Evolutionary conservation across 1,140 invertebrate genomes (phyloP), one percentile per base, ranked within the genome.

Genomic region (Drosophila elegans): DNA sequence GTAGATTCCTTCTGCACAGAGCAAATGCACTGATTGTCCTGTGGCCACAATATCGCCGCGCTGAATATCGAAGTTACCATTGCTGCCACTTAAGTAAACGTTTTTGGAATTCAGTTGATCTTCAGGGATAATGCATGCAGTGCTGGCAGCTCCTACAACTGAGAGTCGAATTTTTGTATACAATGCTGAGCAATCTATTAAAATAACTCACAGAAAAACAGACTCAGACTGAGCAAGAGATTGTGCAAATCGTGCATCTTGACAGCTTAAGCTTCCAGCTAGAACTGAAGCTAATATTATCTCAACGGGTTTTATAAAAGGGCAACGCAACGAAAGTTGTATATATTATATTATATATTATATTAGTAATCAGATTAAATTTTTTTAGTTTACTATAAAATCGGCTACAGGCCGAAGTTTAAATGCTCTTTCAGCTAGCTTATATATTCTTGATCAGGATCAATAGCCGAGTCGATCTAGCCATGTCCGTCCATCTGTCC

Each of bases 1-100:
- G 11, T n/a, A 6, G n/a, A n/a, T 0, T 6, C 25, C 13, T 5
- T 1, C 25, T 1, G 4, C 25, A 12, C 59, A 62, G 2, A 62
- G 25, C 13, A 62, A 21, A n/a, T 62, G n/a, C 4, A 62, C 16
- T 7, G 4, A 10, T 3, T 1, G 4, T 2, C 4, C 6, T 12
- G 7, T 16, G 11, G 25, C 3, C 13, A 62, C 59, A 32, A 5
- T 57, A 9, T 62, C 36, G 38, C 59, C 41, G 9, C 5, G 13
- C 36, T 56, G 11, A 3, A 62, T 29, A 32, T 41, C 27, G 13
- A 9, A 57, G 27, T 0, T 10, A 16, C 12, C 16, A 9, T 57
- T 62, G 7, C 10, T 10, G 7, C 1, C 9, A 4, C 25, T 56
- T n/a, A 61, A 29, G 9, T 38, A 61, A 6, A 29, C 7, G 13